Evolutionary conservation across 2,797 vertebrate species (phyloP), one percentile per base, ranked within the genome.

Genomic region (Sebastes miniatus): DNA sequence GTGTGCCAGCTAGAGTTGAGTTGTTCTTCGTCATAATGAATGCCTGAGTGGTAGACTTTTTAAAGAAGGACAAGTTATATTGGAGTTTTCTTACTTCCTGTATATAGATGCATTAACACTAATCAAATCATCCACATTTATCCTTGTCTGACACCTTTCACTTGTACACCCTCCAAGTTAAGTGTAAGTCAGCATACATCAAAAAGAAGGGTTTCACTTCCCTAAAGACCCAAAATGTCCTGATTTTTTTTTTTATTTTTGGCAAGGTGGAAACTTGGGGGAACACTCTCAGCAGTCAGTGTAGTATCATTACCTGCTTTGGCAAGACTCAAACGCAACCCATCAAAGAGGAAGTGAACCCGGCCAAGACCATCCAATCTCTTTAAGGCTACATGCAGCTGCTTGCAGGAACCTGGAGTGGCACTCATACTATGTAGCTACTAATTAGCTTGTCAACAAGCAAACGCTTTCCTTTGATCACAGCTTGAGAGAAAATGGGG

Each of bases 381-480:
- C 81, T 93, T 93, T 86, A 83, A 91, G 80, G 83, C 89, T 88
- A 86, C 89, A 91, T 76, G 84, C 86, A 81, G 91, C 82, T 88
- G 88, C 84, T 89, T 74, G 89, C 83, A 24, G 87, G 84, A 89
- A 92, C 75, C 87, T 86, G 88, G 90, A 88, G 85, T 84, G 84
- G 75, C 73, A 77, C 79, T 90, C 88, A 64, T 82, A 87, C 87
- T 89, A 89, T 87, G 89, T 81, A 52, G 18, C 47, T 50, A 81
- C 88, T 93, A 93, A 93, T 94, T 92, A 90, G 87, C 89, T 91
- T 89, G 89, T 93, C 88, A 94, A 92, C 90, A 91, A 89, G 91
- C 86, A 92, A 92, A 88, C 72, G 69, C 81, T 77, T 80, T 82
- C 64, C 87, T 93, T 92, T 93, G 91, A 94, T 94, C 90, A 83